Conservation (phyloP, 2,113 vertebrate genomes). For the Theropithecus gelada region DNA sequence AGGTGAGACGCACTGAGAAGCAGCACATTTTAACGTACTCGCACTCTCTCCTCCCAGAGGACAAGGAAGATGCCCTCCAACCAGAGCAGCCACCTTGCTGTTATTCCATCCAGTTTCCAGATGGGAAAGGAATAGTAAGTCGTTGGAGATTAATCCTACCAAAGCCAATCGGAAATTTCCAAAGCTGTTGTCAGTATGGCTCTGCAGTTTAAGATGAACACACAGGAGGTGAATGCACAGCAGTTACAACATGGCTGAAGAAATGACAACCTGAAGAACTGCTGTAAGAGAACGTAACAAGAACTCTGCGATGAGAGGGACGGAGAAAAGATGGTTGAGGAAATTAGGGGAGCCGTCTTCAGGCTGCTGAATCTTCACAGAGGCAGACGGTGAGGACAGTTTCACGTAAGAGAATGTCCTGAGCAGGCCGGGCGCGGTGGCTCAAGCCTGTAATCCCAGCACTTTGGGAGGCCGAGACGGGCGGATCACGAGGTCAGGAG, state of each 20-base stretch:
- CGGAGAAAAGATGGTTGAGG: background rate
- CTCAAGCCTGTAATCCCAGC: too few relatives aligned
- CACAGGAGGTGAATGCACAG: background rate
- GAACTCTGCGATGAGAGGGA: background rate
- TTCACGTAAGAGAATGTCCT: background rate
- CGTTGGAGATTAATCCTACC: conserved; percentile 14
- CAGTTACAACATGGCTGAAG: conserved; percentile 23
- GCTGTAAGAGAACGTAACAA: background rate
- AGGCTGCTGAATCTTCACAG: background rate
- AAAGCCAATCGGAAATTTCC: conserved; percentile 53
- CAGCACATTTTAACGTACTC: background rate
- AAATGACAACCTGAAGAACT: background rate
- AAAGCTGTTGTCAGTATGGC: conserved; percentile 56
- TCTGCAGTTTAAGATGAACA: conserved; percentile 29
- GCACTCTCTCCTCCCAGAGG: background rate
- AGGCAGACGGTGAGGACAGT: background rate
- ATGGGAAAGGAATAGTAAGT: conserved; percentile 43
- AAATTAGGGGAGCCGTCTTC: background rate
- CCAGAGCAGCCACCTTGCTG: conserved; percentile 36
- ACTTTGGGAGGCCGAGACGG: too few relatives aligned
- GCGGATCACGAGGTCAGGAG: too few relatives aligned
- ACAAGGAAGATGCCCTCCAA: background rate
- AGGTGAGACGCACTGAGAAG: background rate
- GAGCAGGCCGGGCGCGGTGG: too few relatives aligned
- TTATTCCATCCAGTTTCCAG: conserved; percentile 47